phyloP scores from a whole-genome alignment of 2,113 vertebrate species.

The Gallinago undulata region DNA sequence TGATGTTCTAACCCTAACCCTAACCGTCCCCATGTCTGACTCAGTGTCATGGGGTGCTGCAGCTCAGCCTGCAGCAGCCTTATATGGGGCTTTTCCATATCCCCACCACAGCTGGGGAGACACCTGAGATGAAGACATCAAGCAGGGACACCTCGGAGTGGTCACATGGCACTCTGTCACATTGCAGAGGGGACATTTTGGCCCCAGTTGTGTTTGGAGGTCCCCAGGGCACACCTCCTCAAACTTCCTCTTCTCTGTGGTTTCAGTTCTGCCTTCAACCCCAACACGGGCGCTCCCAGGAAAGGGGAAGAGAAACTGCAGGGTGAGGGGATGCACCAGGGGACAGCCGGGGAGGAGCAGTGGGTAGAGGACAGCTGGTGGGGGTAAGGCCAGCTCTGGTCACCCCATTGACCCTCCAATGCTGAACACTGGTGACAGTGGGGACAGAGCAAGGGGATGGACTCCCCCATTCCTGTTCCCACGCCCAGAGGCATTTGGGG shows the following conservation, averaged over 20 bases:
- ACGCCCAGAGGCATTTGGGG: background rate
- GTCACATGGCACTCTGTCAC: background rate
- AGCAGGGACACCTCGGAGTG: background rate
- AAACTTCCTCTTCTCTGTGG: background rate
- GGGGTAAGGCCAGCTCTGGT: background rate
- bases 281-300: background rate
- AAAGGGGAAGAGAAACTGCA: background rate
- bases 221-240: rapidly evolving
- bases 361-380: background rate
- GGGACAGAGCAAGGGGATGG: background rate
- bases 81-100: background rate
- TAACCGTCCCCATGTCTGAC: background rate
- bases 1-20: background rate
- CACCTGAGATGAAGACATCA: background rate
- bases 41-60: background rate
- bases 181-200: background rate
- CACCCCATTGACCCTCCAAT: background rate
- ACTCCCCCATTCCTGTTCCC: background rate
- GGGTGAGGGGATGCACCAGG: background rate
- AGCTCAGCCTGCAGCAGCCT: background rate
- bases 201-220: background rate
- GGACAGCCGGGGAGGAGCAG: background rate
- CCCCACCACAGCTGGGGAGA: background rate
- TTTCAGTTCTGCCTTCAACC: background rate
- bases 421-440: background rate